phyloP scores from a whole-genome alignment of 1,140 invertebrate species.

The Geopemphigus sp. region DNA sequence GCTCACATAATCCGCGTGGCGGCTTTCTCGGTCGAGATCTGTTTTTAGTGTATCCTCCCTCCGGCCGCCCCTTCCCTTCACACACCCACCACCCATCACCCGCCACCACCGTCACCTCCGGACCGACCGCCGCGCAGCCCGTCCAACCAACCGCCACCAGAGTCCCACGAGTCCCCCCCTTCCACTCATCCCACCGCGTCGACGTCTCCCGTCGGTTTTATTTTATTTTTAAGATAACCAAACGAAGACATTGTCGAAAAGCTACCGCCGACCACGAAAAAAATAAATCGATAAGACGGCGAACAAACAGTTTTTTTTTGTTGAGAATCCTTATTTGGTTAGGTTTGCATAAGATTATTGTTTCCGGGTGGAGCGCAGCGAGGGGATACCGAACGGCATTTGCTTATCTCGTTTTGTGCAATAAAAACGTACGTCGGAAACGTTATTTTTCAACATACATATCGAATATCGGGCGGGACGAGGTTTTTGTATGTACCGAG shows the following conservation, averaged over 20 bases:
- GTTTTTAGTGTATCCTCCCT: background rate
- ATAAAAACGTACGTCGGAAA: background rate
- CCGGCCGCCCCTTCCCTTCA: no score
- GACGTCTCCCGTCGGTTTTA: background rate
- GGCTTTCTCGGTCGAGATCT: background rate
- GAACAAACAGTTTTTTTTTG: slow-evolving; percentile 11
- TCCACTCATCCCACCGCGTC: no score
- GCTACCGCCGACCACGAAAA: background rate
- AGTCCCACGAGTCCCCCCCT: background rate
- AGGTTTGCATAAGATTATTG: slow-evolving; percentile 26
- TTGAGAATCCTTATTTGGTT: slow-evolving; percentile 14
- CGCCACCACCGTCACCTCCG: no score
- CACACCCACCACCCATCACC: no score
- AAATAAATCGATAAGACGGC: slow-evolving; percentile 22
- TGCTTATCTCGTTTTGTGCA: background rate
- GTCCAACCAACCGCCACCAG: no score
- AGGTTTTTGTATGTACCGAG: no score
- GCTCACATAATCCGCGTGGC: background rate
- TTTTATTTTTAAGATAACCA: background rate
- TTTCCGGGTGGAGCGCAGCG: background rate
- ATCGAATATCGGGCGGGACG: background rate
- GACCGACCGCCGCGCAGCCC: no score
- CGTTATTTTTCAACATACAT: background rate
- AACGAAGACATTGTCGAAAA: slow-evolving; percentile 6
- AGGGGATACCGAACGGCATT: background rate